Percentiles rank a stretch among this genome's conserved stretches.
phyloP scores from a whole-genome alignment of 2,888 invertebrate genomes.

The Chaetogeoica ovagalla region DNA sequence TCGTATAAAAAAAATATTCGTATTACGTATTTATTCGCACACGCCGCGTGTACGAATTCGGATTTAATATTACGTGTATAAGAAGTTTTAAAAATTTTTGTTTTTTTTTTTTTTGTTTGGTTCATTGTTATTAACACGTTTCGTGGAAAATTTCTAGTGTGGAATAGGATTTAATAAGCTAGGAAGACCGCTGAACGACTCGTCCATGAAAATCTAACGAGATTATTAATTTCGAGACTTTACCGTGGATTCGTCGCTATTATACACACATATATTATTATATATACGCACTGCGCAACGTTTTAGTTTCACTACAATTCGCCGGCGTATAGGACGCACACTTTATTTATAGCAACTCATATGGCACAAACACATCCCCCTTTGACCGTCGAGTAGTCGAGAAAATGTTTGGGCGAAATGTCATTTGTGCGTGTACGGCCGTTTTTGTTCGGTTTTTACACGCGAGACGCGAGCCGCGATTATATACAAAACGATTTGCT shows the following conservation, averaged over 20 bases:
- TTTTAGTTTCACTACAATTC: conserved; percentile 11
- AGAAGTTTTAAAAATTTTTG: neutral
- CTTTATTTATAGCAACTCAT: conserved; percentile 45
- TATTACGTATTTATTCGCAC: conserved; percentile 10
- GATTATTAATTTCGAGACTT: conserved; percentile 26
- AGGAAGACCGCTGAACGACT: too few relatives aligned
- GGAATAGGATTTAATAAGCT: neutral
- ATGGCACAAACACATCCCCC: conserved; percentile 13
- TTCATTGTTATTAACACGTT: too few relatives aligned
- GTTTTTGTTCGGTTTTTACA: conserved; percentile 1
- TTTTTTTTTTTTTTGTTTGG: too few relatives aligned
- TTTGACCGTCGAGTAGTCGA: conserved; percentile 3
- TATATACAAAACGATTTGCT: neutral
- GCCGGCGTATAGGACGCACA: neutral
- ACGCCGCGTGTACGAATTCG: neutral
- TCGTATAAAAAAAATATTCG: neutral
- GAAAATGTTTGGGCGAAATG: conserved; percentile 18
- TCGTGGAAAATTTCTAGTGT: conserved; percentile 21
- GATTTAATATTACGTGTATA: neutral
- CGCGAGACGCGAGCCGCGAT: too few relatives aligned
- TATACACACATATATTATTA: too few relatives aligned
- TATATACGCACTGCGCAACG: neutral
- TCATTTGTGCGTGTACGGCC: conserved; percentile 16
- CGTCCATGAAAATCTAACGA: conserved; percentile 17
- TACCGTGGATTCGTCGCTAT: neutral